Base-by-base conservation (phyloP, 1,140 invertebrate species). In the Lordiphosa mommai region DNA sequence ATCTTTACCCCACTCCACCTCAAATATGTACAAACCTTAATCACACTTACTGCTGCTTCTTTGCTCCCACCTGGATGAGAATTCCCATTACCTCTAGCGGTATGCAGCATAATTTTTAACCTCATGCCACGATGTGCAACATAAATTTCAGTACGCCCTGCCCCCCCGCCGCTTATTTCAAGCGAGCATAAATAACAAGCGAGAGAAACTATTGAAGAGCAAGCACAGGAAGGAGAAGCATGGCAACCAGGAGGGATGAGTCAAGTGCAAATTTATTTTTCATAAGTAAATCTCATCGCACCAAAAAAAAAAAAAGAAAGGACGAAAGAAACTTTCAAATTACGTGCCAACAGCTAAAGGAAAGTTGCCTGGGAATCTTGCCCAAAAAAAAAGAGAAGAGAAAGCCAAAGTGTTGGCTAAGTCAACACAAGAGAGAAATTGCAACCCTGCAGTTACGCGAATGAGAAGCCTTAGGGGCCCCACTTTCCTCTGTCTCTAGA, bases 71-170 rank as follows among this genome's bases (percentile, higher is more conserved):
- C 34, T 61, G 46, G 50, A 40, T 36, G 23, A 60, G 40, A 56
- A 66, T 70, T 41, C 61, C 50, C 57, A 61, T 70, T 70, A 66
- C 56, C 46, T 29, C 40, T 32, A 47, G 46, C 60, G 53, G 58
- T 68, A 64, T 68, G 64, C 55, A 72, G 52, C 69, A 59, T 68
- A 60, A 72, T 72, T 72, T 69, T 72, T 64, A 72, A 69, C 49
- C 65, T 72, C 53, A 51, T 30, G 48, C 55, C 55, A 38, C 50
- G 50, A 43, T 38, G 41, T 60, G 60, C 64, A 50, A 68, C 65
- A 72, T 68, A 68, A 72, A 72, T 72, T 72, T 40, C 59, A 52
- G 37, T 46, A 43, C 52, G 38, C 63, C 57, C 50, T 33, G 49
- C 44, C 46, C 58, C 52, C 50, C 40, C 64, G 49, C 59, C 16